Evolutionary conservation across 1,140 invertebrate genomes (phyloP).

Genomic region (Branchinecta lynchi): DNA sequence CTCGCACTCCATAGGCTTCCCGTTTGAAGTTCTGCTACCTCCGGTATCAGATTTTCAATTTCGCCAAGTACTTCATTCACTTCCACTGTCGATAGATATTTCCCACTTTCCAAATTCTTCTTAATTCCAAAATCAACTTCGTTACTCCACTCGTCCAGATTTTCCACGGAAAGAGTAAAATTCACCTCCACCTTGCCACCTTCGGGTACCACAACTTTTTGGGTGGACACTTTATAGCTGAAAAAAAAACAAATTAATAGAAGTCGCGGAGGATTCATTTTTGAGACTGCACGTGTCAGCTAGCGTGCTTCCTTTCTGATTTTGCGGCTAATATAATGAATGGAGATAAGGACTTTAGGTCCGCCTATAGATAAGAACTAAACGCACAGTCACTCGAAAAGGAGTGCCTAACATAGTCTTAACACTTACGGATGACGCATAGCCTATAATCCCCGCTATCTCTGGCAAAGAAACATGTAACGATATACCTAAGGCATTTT

Average conservation of each 20-base stretch:
- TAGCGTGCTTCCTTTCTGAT: too few relatives aligned
- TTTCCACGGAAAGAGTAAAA: neutral
- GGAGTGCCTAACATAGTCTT: too few relatives aligned
- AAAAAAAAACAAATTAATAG: neutral
- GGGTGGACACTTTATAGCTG: neutral
- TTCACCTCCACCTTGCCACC: neutral
- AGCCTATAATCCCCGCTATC: too few relatives aligned
- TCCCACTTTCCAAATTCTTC: neutral
- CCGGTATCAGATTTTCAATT: neutral
- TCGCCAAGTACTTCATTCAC: neutral
- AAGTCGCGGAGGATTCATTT: neutral
- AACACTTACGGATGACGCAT: too few relatives aligned
- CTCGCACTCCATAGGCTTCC: neutral
- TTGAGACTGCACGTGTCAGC: too few relatives aligned
- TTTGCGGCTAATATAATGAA: too few relatives aligned
- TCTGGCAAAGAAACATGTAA: too few relatives aligned
- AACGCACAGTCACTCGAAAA: too few relatives aligned
- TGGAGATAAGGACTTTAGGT: too few relatives aligned
- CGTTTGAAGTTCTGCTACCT: neutral
- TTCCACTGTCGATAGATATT: neutral
- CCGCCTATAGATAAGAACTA: too few relatives aligned
- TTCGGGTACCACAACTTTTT: neutral
- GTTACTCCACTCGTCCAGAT: slow-evolving; percentile 2
- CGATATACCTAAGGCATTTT: too few relatives aligned
- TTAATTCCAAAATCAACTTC: neutral